Base-by-base conservation (phyloP, 2,888 invertebrate species). In the Tetragonula carbonaria region DNA sequence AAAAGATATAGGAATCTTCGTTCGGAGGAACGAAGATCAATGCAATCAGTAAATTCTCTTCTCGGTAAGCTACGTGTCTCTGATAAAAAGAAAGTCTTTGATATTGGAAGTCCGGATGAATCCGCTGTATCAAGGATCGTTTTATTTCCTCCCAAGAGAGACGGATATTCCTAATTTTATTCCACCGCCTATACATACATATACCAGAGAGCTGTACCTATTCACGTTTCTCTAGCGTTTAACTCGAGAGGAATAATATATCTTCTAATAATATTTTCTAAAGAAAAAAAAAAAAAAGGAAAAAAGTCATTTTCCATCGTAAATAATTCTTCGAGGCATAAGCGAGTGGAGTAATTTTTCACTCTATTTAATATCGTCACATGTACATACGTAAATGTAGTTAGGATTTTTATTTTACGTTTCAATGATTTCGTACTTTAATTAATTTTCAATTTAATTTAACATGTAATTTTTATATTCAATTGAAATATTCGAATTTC, bases 1-100 rank as follows among this genome's bases (percentile, higher is more conserved):
- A 14, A 45, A 13, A 13, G 14, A 66, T 66, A 45, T 33, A n/a
- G 11, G 14, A n/a, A 21, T n/a, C 21, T 66, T 66, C 21, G 21
- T 38, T n/a, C 14, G 21, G 4, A 18, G 38, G 13, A 14, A 21
- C 5, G 65, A n/a, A 33, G 63, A 63, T 63, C 38, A 21, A 21
- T 21, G 38, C 38, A n/a, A 66, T 66, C 33, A n/a, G 65, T 66
- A 45, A 45, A 66, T 45, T 38, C 38, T n/a, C 5, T 5, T n/a
- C 5, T 5, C 33, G 21, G 38, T 23, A 23, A 66, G 33, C 38
- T 38, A 66, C n/a, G 38, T 14, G 65, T 38, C 38, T 45, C 63
- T 45, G 80, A 77, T 77, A 71, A 78, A 77, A 62, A 80, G 53
- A 70, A 59, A 71, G 50, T 21, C 77, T 63, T 73, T 62, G 45